These are phyloP conservation scores for Sphenopsis melanotis DNA, from an alignment of 2,797 vertebrate species.

Conservation along the genomic window DNA sequence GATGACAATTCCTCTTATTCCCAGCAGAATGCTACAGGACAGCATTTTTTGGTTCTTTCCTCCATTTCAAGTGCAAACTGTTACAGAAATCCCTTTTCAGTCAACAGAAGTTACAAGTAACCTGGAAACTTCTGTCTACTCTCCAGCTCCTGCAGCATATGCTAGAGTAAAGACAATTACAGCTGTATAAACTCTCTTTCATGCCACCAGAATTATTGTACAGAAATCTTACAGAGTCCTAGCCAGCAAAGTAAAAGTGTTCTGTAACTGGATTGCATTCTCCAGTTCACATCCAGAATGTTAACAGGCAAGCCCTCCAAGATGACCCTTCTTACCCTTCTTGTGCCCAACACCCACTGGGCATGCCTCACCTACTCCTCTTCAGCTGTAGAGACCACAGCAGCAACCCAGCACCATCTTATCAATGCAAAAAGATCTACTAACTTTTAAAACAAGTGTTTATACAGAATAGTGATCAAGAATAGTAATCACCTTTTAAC, in stretches of 20 bases:
- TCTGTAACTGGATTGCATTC: neutral
- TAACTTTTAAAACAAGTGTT: neutral
- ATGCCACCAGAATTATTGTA: neutral
- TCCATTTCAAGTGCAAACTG: neutral
- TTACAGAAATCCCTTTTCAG: neutral
- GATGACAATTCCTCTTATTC: neutral
- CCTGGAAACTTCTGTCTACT: neutral
- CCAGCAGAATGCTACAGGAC: neutral
- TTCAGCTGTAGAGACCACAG: neutral
- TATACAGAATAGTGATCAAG: neutral
- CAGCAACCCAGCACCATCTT: neutral
- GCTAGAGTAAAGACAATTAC: neutral
- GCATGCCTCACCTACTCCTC: neutral
- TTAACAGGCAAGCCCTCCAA: neutral
- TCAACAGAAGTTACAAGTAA: neutral
- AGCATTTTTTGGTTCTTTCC: neutral
- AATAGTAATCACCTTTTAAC: slow-evolving; percentile 22
- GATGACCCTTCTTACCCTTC: neutral
- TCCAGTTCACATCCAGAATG: neutral
- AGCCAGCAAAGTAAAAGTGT: neutral
- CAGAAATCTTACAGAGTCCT: neutral
- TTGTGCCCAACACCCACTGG: neutral
- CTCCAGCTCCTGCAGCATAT: neutral
- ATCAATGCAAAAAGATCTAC: neutral
- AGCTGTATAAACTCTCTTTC: neutral